Evolutionary conservation across 1,140 invertebrate species (phyloP), one percentile per base, ranked within the genome.

Genomic region (Sarcophaga peregrina): DNA sequence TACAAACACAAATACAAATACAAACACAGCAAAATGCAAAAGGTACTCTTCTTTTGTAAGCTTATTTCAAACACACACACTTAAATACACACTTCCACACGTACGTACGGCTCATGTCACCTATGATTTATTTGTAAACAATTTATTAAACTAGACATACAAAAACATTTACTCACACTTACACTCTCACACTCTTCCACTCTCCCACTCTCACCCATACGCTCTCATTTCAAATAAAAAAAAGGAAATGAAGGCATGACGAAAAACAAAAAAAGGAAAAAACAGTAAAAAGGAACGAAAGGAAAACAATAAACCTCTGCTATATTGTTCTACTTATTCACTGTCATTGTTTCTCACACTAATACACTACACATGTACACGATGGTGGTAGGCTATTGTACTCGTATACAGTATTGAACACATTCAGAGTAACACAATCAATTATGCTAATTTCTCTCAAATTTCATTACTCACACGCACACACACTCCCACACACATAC

Each of bases 131-230:
- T 68, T 20, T 68, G n/a, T 7, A 17, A 68, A 68, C 58, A 68
- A 68, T 68, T 68, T 68, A 68, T 68, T 68, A 68, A 68, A 68
- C 58, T 68, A 68, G 58, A 68, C 15, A 17, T 68, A 68, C 58
- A 68, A 68, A 17, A 68, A 50, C 7, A 68, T 68, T n/a, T n/a
- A 68, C 58, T 17, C 58, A 8, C 4, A 50, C 6, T 6, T 50
- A 50, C 48, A n/a, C n/a, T n/a, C n/a, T n/a, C n/a, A n/a, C n/a
- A n/a, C n/a, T n/a, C n/a, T n/a, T n/a, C n/a, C n/a, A n/a, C n/a
- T n/a, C 52, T 58, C 11, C 11, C n/a, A 5, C 5, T 58, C 0
- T 15, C n/a, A 2, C 11, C 11, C 6, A 58, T 58, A 58, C 52
- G n/a, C n/a, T n/a, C n/a, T n/a, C n/a, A n/a, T n/a, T n/a, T n/a